Evolutionary conservation across 2,113 vertebrate genomes (phyloP).

Genomic region (Actenoides hombroni): DNA sequence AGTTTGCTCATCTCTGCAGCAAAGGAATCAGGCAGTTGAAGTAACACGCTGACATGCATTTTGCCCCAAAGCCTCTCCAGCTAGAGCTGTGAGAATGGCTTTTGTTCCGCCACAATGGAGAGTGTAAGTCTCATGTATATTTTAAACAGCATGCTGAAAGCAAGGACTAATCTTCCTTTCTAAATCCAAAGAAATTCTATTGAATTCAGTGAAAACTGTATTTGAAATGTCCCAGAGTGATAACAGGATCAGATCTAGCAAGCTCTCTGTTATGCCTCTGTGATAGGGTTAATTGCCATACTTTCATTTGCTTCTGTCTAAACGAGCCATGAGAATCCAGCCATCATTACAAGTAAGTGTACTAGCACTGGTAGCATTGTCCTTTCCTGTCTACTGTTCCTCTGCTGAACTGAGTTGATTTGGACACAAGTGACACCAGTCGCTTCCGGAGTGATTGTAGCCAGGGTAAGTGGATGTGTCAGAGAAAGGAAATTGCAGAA

Average conservation of each 20-base stretch:
- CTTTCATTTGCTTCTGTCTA: slow-evolving; percentile 1
- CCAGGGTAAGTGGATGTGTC: neutral
- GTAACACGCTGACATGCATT: neutral
- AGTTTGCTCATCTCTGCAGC: slow-evolving; percentile 24
- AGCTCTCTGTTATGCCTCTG: neutral
- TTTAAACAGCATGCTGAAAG: slow-evolving; percentile 22
- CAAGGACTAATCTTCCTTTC: neutral
- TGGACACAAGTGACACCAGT: neutral
- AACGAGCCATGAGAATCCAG: neutral
- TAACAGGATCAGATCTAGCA: neutral
- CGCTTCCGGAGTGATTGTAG: neutral
- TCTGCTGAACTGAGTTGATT: neutral
- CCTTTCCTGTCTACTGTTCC: neutral
- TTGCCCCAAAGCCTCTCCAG: slow-evolving; percentile 4
- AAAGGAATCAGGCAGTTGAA: slow-evolving; percentile 18
- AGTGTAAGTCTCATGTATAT: slow-evolving; percentile 9
- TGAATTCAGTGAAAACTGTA: neutral
- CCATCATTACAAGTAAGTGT: neutral
- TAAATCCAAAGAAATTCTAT: neutral
- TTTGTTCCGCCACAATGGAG: slow-evolving; percentile 22
- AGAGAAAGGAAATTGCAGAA: neutral
- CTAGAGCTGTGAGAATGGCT: neutral
- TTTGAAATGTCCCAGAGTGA: neutral
- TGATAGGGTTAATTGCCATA: neutral
- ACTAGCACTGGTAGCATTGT: neutral